Evolutionary conservation across 2,113 vertebrate species (phyloP), one percentile per base, ranked within the genome.

Genomic region (Pachycephala philippinensis): DNA sequence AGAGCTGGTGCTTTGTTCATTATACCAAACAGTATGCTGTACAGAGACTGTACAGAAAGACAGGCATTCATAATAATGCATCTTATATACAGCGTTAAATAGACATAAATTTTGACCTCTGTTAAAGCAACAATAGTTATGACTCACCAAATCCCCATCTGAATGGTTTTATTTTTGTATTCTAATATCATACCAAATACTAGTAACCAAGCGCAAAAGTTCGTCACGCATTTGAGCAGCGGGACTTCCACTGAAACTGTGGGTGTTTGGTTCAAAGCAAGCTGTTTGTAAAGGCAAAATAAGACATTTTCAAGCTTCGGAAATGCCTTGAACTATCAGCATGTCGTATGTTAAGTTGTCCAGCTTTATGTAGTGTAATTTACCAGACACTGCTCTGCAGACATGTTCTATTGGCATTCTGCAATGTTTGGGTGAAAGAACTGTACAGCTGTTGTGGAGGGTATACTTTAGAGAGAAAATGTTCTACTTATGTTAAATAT

Each of bases 71-170:
- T 33, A 45, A 75, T 78, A 53, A 42, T 77, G 31, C n/a, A 64
- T 81, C 80, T 95, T 86, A 45, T 42, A 63, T 56, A 77, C 79
- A 89, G 11, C 78, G 66, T 69, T 88, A 74, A 2, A 70, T 13
- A 91, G 87, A 49, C 76, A 47, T 81, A 84, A 64, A 93, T 95
- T 93, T 96, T 92, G 74, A 86, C 60, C 54, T 84, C 89, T 91
- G 50, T 76, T 95, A 84, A 68, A 88, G 19, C 10, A 88, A 84
- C 17, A 86, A 14, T 80, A 40, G 50, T 83, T 37, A 56, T 24
- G 27, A 95, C 74, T 96, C 31, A 42, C 37, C 44, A 53, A 10
- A 68, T 95, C 66, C 76, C 59, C 39, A 31, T 94, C 28, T 42
- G 42, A 85, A 85, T 56, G 63, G 60, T 40, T 89, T 88, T 88